Evolutionary conservation across 2,797 vertebrate genomes (phyloP).

Genomic region (Lindbergichthys nudifrons): DNA sequence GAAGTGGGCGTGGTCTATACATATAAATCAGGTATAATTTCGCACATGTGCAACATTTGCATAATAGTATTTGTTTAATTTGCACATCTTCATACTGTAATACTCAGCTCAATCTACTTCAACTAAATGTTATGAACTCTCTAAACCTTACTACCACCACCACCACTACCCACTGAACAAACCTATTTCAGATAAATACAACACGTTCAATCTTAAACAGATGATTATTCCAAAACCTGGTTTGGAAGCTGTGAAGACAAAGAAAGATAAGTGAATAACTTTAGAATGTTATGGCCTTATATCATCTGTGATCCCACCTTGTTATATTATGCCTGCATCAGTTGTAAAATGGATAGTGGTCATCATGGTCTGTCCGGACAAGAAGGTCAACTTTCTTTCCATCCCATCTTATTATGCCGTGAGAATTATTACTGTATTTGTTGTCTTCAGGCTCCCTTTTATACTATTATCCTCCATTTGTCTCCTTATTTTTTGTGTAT

Average conservation of each 20-base stretch:
- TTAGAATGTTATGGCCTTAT: neutral
- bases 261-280: neutral
- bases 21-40: too few species aligned
- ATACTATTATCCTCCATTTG: slow-evolving; percentile 13
- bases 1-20: too few species aligned
- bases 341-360: slow-evolving; percentile 46
- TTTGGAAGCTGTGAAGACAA: neutral
- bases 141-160: too few species aligned
- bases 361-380: slow-evolving; percentile 44
- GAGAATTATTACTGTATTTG: slow-evolving; percentile 45
- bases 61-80: too few species aligned
- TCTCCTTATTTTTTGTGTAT: slow-evolving; percentile 31
- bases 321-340: slow-evolving; percentile 4
- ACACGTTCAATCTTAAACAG: too few species aligned
- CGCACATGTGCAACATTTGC: too few species aligned
- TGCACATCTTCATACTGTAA: too few species aligned
- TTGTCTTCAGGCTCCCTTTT: slow-evolving; percentile 29
- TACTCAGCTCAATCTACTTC: too few species aligned
- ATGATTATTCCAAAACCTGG: too few species aligned
- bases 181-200: too few species aligned
- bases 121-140: too few species aligned
- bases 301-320: slow-evolving; percentile 8
- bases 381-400: slow-evolving; percentile 31
- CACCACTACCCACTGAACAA: too few species aligned
- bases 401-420: slow-evolving; percentile 49